These are phyloP conservation scores for Phengaris alcon DNA, from an alignment of 2,888 invertebrate species.

Conservation along the genomic window DNA sequence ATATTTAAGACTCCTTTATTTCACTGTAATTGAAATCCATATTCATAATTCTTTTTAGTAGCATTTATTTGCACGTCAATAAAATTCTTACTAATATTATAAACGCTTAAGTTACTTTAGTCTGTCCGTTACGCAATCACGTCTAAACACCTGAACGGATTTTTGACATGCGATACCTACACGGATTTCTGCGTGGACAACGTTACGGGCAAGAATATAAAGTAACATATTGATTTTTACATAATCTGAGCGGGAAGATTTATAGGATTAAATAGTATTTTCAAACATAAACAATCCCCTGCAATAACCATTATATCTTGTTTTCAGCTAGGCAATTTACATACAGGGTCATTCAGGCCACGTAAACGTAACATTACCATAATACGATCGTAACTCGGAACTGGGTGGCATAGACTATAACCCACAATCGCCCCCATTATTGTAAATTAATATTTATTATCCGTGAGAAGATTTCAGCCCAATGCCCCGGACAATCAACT, in stretches of 20 bases:
- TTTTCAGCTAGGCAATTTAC: not conserved
- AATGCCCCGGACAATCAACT: conserved; percentile 32
- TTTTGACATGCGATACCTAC: too few species aligned
- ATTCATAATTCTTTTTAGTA: too few species aligned
- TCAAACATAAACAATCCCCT: not conserved
- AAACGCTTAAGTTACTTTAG: too few species aligned
- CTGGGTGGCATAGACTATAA: not conserved
- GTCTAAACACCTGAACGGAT: too few species aligned
- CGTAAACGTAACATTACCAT: conserved; percentile 13
- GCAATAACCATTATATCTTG: not conserved
- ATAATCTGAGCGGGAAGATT: not conserved
- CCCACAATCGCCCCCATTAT: conserved; percentile 2
- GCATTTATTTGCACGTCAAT: too few species aligned
- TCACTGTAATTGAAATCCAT: too few species aligned
- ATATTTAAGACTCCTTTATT: too few species aligned
- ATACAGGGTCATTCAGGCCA: not conserved
- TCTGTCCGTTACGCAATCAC: too few species aligned
- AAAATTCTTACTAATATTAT: too few species aligned
- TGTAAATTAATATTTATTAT: conserved; percentile 24
- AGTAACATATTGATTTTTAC: too few species aligned
- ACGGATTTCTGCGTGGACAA: too few species aligned
- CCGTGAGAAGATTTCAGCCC: conserved; percentile 32
- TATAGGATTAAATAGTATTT: not conserved
- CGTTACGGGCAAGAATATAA: too few species aligned
- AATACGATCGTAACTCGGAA: not conserved